These are phyloP conservation scores for Drosophila picticornis DNA, from an alignment of 2,888 invertebrate species.

Conservation along the genomic window DNA sequence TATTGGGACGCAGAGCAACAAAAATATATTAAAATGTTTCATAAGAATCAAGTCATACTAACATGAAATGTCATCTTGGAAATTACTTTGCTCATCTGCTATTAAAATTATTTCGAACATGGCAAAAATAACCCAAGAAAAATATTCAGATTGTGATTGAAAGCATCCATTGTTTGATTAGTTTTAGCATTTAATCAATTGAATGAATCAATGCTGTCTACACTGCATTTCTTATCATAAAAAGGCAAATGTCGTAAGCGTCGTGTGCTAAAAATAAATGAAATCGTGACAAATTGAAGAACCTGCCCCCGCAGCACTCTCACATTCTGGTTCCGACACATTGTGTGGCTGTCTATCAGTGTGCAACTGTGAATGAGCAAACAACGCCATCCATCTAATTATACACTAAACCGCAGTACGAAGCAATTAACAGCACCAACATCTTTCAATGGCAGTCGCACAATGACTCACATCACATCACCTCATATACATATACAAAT, in stretches of 20 bases:
- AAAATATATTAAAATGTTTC: not conserved
- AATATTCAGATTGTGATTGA: not conserved
- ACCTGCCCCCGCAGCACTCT: not conserved
- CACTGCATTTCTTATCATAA: slow-evolving; percentile 21
- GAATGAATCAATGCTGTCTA: slow-evolving; percentile 4
- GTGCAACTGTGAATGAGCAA: slow-evolving; percentile 27
- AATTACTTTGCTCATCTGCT: not conserved
- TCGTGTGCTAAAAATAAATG: slow-evolving; percentile 63
- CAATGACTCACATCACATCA: slow-evolving; percentile 47
- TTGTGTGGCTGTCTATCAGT: slow-evolving; percentile 26
- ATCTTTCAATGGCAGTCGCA: slow-evolving; percentile 42
- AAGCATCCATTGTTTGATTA: not conserved
- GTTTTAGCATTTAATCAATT: slow-evolving; percentile 3
- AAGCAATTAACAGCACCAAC: slow-evolving; percentile 20
- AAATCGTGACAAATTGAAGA: slow-evolving; percentile 66
- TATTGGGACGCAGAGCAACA: not conserved
- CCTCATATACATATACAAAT: slow-evolving; percentile 7
- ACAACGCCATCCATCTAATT: slow-evolving; percentile 54
- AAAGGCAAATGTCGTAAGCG: slow-evolving; percentile 24
- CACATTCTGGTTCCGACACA: not conserved
- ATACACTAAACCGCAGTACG: slow-evolving; percentile 34
- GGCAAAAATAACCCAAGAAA: not conserved
- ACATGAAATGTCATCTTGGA: not conserved
- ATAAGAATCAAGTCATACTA: not conserved
- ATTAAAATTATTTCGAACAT: not conserved